Percentiles rank a stretch among this genome's conserved stretches.
Conservation (phyloP, 2,797 vertebrate genomes). For the Microchirus variegatus region DNA sequence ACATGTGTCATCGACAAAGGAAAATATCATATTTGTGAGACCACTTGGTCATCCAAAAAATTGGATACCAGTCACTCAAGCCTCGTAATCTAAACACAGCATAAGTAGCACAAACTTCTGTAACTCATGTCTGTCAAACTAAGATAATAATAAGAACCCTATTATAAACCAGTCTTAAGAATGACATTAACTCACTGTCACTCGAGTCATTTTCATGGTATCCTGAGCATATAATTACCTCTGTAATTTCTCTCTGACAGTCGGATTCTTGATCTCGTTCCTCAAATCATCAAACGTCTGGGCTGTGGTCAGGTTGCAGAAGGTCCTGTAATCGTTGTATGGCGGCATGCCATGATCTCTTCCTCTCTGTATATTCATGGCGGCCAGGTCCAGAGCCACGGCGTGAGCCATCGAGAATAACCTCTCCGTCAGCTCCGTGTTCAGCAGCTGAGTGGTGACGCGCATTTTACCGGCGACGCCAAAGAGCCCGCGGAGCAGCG, state of each 20-base stretch:
- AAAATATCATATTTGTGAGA: no score
- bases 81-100: no score
- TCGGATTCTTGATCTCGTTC: conserved; percentile 94
- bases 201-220: neutral
- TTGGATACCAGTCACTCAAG: no score
- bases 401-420: conserved; percentile 97
- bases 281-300: conserved; percentile 92
- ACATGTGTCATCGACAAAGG: no score
- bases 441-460: conserved; percentile 90
- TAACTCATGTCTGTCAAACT: no score
- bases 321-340: conserved; percentile 96
- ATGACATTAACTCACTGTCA: neutral
- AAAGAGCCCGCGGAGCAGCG: conserved; percentile 93
- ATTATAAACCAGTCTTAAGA: neutral
- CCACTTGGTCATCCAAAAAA: no score
- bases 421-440: conserved; percentile 95
- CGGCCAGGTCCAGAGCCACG: conserved; percentile 95
- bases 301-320: conserved; percentile 93
- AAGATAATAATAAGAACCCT: no score
- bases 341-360: conserved; percentile 96
- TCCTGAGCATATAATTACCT: conserved; percentile 75
- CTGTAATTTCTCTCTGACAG: conserved; percentile 90
- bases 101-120: no score
- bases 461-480: conserved; percentile 97
- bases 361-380: conserved; percentile 97